phyloP scores from a whole-genome alignment of 2,113 vertebrate genomes.

The Seriola dumerili region DNA sequence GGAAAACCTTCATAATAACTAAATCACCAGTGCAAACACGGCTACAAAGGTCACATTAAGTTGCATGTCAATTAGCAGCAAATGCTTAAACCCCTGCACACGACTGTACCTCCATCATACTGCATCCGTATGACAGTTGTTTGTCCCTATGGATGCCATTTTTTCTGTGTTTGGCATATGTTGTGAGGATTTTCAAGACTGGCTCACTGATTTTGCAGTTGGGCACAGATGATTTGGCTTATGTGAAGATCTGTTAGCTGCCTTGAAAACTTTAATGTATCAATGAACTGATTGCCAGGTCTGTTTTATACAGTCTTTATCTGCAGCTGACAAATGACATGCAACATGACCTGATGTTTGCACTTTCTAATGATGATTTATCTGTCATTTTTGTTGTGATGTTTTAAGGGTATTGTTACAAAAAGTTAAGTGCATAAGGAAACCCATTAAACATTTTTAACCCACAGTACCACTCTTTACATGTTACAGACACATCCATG shows the following conservation, averaged over 20 bases:
- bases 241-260: constrained; percentile 26
- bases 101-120: not conserved
- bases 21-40: not conserved
- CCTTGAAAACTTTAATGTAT: constrained; percentile 11
- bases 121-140: not conserved
- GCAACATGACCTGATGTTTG: constrained; percentile 8
- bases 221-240: constrained; percentile 40
- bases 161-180: constrained; percentile 6
- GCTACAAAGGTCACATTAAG: constrained; percentile 7
- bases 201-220: not conserved
- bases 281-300: constrained; percentile 21
- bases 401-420: not conserved
- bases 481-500: too few relatives aligned
- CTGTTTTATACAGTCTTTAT: constrained; percentile 9
- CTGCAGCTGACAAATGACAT: constrained; percentile 14
- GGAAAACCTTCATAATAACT: not conserved
- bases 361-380: not conserved
- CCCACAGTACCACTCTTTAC: too few relatives aligned
- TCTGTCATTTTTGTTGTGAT: not conserved
- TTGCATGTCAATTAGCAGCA: not conserved
- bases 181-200: not conserved
- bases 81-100: not conserved
- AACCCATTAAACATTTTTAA: too few relatives aligned
- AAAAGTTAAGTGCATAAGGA: not conserved
- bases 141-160: not conserved